phyloP scores from a whole-genome alignment of 2,113 vertebrate species.

The Pterocles gutturalis region DNA sequence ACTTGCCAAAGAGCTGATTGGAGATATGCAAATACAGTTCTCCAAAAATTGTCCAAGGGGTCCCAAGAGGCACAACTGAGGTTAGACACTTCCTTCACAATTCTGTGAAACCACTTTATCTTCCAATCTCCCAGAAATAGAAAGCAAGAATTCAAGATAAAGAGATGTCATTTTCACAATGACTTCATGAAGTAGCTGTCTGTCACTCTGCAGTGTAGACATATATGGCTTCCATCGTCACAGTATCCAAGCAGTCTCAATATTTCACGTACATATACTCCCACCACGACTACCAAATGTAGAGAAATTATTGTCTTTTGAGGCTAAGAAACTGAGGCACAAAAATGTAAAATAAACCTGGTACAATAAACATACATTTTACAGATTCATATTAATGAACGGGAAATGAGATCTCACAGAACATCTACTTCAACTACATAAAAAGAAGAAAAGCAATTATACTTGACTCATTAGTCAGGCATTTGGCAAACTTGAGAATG shows the following conservation, averaged over 20 bases:
- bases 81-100: constrained; percentile 22
- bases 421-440: not conserved
- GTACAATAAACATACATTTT: not conserved
- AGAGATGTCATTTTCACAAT: constrained; percentile 45
- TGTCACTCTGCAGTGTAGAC: not conserved
- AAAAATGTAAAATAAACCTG: not conserved
- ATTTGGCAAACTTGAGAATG: not conserved
- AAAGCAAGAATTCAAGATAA: constrained; percentile 44
- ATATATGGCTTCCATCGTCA: constrained; percentile 10
- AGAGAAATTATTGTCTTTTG: not conserved
- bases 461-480: not conserved
- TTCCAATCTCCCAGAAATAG: constrained; percentile 30
- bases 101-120: constrained; percentile 4
- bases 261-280: not conserved
- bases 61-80: constrained; percentile 44
- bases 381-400: not conserved
- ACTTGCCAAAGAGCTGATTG: constrained; percentile 61
- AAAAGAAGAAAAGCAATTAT: not conserved
- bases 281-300: not conserved
- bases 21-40: constrained; percentile 64
- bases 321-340: not conserved
- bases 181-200: constrained; percentile 31
- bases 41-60: constrained; percentile 55
- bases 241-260: not conserved
- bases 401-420: not conserved